Percentiles rank a stretch among this genome's conserved stretches.
phyloP scores from a whole-genome alignment of 1,140 invertebrate genomes.

The Anoplolepis gracilipes region DNA sequence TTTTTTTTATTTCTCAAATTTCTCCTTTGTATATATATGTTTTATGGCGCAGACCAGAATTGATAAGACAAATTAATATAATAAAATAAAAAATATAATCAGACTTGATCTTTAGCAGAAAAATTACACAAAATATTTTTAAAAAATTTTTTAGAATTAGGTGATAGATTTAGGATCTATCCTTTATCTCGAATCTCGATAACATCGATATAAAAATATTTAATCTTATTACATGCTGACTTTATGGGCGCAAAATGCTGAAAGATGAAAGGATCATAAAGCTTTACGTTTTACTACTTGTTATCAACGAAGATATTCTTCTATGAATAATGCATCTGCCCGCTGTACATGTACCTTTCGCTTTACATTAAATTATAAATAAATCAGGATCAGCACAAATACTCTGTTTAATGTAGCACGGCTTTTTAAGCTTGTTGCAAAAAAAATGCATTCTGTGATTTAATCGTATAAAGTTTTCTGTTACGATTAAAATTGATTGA shows the following conservation, averaged over 20 bases:
- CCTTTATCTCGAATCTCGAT: background rate
- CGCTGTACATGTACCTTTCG: constrained; percentile 7
- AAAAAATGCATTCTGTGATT: background rate
- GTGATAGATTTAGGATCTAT: background rate
- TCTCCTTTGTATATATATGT: background rate
- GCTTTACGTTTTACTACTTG: constrained; percentile 35
- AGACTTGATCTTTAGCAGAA: background rate
- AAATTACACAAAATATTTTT: background rate
- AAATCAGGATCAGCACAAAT: constrained; percentile 11
- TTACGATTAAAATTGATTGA: background rate
- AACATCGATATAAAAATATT: background rate
- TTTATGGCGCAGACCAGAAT: background rate
- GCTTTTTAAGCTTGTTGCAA: background rate
- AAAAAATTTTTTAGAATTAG: background rate
- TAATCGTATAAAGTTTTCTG: background rate
- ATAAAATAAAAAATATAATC: background rate
- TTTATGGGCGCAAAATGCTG: constrained; percentile 6
- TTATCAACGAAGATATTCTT: constrained; percentile 29
- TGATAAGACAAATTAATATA: background rate
- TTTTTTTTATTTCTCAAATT: background rate
- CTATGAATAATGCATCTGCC: constrained; percentile 38
- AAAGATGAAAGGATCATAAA: constrained; percentile 34
- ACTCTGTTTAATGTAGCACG: constrained; percentile 28
- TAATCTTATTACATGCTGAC: background rate
- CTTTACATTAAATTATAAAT: constrained; percentile 23